These are phyloP conservation scores for Styela clava DNA, from an alignment of 23 tunicate species.

Conservation along the genomic window DNA sequence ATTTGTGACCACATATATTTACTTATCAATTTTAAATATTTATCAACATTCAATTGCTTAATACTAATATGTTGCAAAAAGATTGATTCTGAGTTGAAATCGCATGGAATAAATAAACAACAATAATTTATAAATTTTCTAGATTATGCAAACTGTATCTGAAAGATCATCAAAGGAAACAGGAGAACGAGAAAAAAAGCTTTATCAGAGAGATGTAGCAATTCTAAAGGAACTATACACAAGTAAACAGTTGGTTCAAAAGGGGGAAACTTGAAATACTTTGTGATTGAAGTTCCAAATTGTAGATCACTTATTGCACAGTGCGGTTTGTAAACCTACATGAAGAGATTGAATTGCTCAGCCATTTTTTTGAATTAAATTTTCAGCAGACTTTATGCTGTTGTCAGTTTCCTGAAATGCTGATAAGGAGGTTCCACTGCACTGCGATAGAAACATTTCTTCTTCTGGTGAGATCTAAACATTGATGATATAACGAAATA, in stretches of 20 bases:
- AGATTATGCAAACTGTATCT: not conserved
- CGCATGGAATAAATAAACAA: too few species aligned
- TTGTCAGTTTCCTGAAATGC: slow-evolving; percentile 52
- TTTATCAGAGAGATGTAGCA: not conserved
- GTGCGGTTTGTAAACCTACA: not conserved
- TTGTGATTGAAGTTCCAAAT: too few species aligned
- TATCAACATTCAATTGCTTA: too few species aligned
- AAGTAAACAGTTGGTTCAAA: not conserved
- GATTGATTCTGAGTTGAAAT: too few species aligned
- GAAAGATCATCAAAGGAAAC: not conserved
- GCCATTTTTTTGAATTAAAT: slow-evolving; percentile 8
- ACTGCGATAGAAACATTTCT: slow-evolving; percentile 50
- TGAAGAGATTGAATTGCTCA: not conserved
- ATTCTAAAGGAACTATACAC: not conserved
- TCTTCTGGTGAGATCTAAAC: slow-evolving; percentile 58
- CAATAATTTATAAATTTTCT: too few species aligned
- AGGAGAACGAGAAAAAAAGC: not conserved
- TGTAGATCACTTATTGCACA: too few species aligned
- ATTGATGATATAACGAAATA: not conserved
- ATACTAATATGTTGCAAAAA: too few species aligned
- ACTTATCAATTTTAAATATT: too few species aligned
- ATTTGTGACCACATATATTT: too few species aligned
- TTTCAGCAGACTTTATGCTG: slow-evolving; percentile 15
- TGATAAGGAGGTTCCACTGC: slow-evolving; percentile 55
- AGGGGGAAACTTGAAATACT: too few species aligned